phyloP scores from a whole-genome alignment of 53 echinoderm and acorn worm species.

The Antedon mediterranea region DNA sequence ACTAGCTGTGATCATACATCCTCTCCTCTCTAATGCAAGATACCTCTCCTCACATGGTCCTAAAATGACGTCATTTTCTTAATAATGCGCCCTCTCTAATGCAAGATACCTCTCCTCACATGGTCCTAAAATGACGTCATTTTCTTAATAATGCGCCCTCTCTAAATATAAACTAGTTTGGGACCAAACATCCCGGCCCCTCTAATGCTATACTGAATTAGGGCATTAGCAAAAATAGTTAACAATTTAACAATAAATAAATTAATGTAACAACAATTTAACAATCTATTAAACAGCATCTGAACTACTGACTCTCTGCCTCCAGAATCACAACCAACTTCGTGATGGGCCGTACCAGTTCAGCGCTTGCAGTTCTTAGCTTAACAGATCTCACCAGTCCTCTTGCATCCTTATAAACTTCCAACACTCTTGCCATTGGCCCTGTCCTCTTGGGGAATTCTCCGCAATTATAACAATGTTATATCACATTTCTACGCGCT shows the following conservation, averaged over 20 bases:
- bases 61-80: no score
- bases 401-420: not conserved
- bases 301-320: not conserved
- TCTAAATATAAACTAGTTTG: not conserved
- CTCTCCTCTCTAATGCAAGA: no score
- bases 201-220: not conserved
- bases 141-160: no score
- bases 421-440: not conserved
- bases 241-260: not conserved
- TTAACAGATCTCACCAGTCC: not conserved
- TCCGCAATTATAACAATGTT: not conserved
- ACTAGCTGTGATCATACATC: no score
- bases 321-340: not conserved
- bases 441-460: not conserved
- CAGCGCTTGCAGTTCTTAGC: not conserved
- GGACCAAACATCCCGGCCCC: not conserved
- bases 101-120: no score
- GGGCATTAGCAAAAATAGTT: not conserved
- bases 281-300: not conserved
- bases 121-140: no score
- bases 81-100: no score
- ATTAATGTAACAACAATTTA: not conserved
- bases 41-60: no score
- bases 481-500: not conserved
- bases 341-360: not conserved